Base-by-base conservation (phyloP, 1,140 invertebrate species). In the Euwallacea fornicatus region DNA sequence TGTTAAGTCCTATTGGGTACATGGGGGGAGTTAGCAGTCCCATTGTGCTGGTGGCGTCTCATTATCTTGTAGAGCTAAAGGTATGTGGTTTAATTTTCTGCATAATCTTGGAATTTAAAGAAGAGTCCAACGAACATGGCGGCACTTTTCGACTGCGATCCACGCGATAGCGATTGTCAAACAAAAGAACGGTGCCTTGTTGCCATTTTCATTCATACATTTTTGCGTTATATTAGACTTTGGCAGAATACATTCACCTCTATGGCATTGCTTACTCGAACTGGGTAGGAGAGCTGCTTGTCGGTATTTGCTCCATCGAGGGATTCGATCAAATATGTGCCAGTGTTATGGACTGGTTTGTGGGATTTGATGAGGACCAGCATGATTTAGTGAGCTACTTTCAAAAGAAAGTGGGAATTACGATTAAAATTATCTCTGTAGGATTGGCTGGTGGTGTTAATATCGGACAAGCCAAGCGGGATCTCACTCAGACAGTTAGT, bases 1-100 rank as follows among this genome's bases (percentile, higher is more conserved):
- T 85, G 2, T 75, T 92, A 54, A 89, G 84, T 2, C 87, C 88
- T 3, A 84, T 88, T 2, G 83, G 84, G 2, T 87, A 80, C 69
- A 80, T 84, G 44, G 55, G 59, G 10, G 55, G 64, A 44, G 56
- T 68, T 4, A 69, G 33, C 42, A 66, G 73, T 59, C 66, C 66
- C 7, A 16, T 73, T 0, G 7, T 60, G 7, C 7, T 21, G 7
- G 43, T 75, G 4, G 3, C 54, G 7, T 41, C 46, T 4, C 21
- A 74, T 53, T 53, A 65, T 59, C 6, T 33, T 41, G 44, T 43
- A 42, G 10, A 58, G 43, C 2, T 71, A 9, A n/a, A 66, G 65
- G 69, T 64, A 66, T 43, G 46, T 46, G 33, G 10, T 7, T 11
- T 47, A 13, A 16, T 44, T 61, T 61, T 42, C 11, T 41, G 21